Evolutionary conservation across 2,797 vertebrate species (phyloP).

Genomic region (Sebastes iracundus): DNA sequence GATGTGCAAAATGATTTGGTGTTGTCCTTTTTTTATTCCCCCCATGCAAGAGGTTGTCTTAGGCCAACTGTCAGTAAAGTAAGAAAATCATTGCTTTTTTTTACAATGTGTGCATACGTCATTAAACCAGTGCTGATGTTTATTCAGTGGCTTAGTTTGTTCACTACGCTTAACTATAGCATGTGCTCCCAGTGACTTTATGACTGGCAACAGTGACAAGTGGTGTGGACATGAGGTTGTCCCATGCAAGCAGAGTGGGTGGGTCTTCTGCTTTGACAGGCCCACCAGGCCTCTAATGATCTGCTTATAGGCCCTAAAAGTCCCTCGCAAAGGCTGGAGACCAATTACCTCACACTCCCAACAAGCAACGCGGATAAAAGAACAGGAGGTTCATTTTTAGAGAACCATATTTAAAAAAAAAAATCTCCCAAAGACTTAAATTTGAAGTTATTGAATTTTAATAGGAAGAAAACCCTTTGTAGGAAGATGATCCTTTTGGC

Average conservation of each 20-base stretch:
- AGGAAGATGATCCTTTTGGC: slow-evolving; percentile 25
- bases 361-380: not conserved
- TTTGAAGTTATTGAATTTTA: not conserved
- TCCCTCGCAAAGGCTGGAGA: slow-evolving; percentile 25
- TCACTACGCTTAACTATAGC: slow-evolving; percentile 43
- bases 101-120: slow-evolving; percentile 86
- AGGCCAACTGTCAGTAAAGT: slow-evolving; percentile 42
- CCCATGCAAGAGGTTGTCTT: not conserved
- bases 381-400: not conserved
- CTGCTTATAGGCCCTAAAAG: slow-evolving; percentile 60
- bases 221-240: slow-evolving; percentile 70
- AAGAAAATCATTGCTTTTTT: slow-evolving; percentile 80
- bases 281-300: slow-evolving; percentile 58
- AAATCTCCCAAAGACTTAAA: not conserved
- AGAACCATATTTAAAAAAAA: not conserved
- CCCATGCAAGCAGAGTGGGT: slow-evolving; percentile 45
- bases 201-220: slow-evolving; percentile 85
- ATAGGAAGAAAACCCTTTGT: slow-evolving; percentile 15
- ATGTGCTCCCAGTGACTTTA: slow-evolving; percentile 84
- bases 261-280: slow-evolving; percentile 72
- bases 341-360: slow-evolving; percentile 33
- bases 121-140: slow-evolving; percentile 87
- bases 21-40: not conserved
- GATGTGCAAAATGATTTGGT: not conserved
- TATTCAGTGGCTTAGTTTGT: slow-evolving; percentile 83